Evolutionary conservation across 2,797 vertebrate genomes (phyloP), one percentile per base, ranked within the genome.

Genomic region (Garrulus glandarius): DNA sequence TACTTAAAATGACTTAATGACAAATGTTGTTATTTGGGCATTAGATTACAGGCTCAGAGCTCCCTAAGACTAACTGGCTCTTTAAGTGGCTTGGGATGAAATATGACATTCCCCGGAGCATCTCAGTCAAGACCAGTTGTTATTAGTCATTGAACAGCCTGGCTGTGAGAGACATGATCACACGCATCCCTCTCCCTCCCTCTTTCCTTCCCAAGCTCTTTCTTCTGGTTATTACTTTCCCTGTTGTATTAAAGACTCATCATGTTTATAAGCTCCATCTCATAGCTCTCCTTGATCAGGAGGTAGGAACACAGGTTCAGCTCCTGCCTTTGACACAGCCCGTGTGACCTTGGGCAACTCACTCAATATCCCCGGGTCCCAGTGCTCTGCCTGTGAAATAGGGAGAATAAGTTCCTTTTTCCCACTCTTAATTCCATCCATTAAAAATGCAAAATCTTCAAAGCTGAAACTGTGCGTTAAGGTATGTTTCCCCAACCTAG

Each of bases 371-470:
- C 81, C 49, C 8, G 0, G 75, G 41, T 92, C 64, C 49, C 71
- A 68, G 43, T 16, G 41, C 46, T 91, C 78, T 61, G 70, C 68
- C 78, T 91, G 71, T 11, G 4, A 93, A 96, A 89, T 47, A 61
- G 15, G 68, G 53, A 70, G 37, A 89, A 91, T 83, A 94, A 92
- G n/a, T 83, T 94, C 46, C 18, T 71, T 91, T 96, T 80, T 18
- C 64, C 81, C 20, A 20, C 82, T 89, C 86, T 91, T 89, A 95
- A 92, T 92, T 92, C 84, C 57, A 56, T 13, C 89, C 46, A 95
- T 92, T 95, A 95, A 89, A 93, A 89, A 93, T 94, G 84, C 47
- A 93, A 94, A 93, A 85, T 93, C 86, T 95, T 96, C 93, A 96
- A 95, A 96, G 92, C 71, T 7, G 2, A 85, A 97, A 79, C 64